These are phyloP conservation scores for Catharus fuscescens DNA, from an alignment of 2,113 vertebrate species.

Conservation along the genomic window DNA sequence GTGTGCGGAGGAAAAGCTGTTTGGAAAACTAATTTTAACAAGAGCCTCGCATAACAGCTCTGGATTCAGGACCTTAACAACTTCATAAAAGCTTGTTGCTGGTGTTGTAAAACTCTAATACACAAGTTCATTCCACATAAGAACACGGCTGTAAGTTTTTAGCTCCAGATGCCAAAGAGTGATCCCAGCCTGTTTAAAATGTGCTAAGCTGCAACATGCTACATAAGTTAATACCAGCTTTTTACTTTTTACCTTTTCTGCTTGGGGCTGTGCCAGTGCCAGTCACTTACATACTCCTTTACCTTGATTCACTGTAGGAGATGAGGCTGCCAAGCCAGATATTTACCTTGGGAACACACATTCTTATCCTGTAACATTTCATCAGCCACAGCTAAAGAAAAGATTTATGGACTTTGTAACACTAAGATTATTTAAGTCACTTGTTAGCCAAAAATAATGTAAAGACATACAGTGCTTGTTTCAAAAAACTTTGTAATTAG, in stretches of 20 bases:
- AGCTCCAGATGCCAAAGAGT: constrained; percentile 47
- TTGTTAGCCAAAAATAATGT: constrained; percentile 79
- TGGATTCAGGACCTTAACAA: constrained; percentile 52
- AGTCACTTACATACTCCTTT: constrained; percentile 46
- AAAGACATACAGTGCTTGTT: constrained; percentile 76
- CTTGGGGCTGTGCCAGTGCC: constrained; percentile 37
- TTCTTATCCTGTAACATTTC: constrained; percentile 70
- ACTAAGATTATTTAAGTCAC: constrained; percentile 73
- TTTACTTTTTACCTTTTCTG: constrained; percentile 43
- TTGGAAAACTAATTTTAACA: constrained; percentile 5
- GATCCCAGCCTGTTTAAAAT: constrained; percentile 54
- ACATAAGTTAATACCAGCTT: constrained; percentile 31
- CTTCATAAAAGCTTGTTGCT: constrained; percentile 64
- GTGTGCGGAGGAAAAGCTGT: background rate
- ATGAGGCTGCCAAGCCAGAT: constrained; percentile 70
- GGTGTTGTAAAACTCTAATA: constrained; percentile 58
- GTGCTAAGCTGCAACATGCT: constrained; percentile 55
- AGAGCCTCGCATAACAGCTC: background rate
- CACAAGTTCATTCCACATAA: constrained; percentile 54
- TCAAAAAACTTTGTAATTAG: constrained; percentile 75
- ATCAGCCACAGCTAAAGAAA: constrained; percentile 69
- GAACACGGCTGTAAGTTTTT: constrained; percentile 51
- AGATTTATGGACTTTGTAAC: constrained; percentile 77
- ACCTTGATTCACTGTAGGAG: constrained; percentile 46
- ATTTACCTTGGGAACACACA: constrained; percentile 75